Percentiles rank a stretch among this genome's conserved stretches.
Evolutionary conservation across 2,797 vertebrate genomes (phyloP).

Genomic region (Halcyon badia): DNA sequence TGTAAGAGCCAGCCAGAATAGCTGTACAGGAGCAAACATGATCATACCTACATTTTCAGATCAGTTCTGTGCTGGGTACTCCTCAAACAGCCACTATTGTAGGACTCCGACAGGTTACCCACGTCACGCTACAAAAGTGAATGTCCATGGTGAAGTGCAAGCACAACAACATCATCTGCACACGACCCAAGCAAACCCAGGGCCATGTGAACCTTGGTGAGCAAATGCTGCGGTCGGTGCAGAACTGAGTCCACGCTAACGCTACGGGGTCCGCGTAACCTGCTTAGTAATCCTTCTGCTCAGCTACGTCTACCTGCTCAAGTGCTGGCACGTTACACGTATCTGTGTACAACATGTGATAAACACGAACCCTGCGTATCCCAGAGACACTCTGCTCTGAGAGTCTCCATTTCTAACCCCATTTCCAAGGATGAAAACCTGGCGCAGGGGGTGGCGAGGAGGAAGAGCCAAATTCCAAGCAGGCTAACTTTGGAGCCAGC

Average conservation of each 20-base stretch:
- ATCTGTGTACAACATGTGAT: not conserved
- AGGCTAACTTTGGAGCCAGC: slow-evolving; percentile 36
- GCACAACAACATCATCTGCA: not conserved
- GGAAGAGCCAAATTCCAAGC: slow-evolving; percentile 25
- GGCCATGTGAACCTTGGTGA: accelerated
- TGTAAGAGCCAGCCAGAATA: not conserved
- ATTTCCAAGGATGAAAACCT: not conserved
- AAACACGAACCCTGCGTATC: not conserved
- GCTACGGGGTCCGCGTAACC: accelerated
- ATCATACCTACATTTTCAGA: not conserved
- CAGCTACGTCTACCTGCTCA: not conserved
- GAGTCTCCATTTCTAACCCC: not conserved
- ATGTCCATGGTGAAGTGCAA: accelerated
- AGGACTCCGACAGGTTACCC: not conserved
- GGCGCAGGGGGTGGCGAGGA: not conserved
- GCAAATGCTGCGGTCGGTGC: accelerated
- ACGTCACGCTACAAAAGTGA: accelerated
- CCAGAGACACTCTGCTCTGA: not conserved
- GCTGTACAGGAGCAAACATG: not conserved
- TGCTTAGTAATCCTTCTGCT: not conserved
- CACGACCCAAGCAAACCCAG: not conserved
- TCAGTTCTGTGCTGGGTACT: not conserved
- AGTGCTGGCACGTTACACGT: not conserved
- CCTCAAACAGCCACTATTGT: not conserved
- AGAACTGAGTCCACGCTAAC: not conserved